Conservation (phyloP, 2,113 vertebrate genomes). For the Ammodytes dubius region DNA sequence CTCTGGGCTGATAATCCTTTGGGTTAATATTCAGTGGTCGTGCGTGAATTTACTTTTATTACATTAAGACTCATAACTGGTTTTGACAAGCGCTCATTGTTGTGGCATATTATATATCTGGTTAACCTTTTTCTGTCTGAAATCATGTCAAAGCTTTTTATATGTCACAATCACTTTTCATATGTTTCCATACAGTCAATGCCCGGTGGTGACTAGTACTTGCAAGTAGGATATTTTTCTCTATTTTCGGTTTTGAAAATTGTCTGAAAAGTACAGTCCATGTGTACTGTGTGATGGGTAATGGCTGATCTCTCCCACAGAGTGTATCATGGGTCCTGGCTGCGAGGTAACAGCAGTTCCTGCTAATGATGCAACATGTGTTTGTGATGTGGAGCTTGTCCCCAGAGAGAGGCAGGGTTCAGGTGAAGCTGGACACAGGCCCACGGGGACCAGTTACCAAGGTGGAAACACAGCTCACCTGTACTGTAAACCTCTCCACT, state of each 20-base stretch:
- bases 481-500: slow-evolving; percentile 16
- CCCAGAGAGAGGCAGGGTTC: slow-evolving; percentile 63
- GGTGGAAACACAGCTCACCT: slow-evolving; percentile 51
- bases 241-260: background rate
- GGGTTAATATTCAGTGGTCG: background rate
- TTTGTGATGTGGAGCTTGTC: slow-evolving; percentile 80
- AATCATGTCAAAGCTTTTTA: background rate
- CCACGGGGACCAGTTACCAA: slow-evolving; percentile 80
- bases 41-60: background rate
- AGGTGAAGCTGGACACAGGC: slow-evolving; percentile 69
- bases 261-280: background rate
- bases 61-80: background rate
- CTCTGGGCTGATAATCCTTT: background rate
- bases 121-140: background rate
- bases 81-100: background rate
- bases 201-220: background rate
- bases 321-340: slow-evolving; percentile 50
- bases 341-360: slow-evolving; percentile 70
- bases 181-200: no score
- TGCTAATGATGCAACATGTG: slow-evolving; percentile 85
- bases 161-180: background rate
- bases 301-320: slow-evolving; percentile 51
- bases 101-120: background rate
- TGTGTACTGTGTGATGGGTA: slow-evolving; percentile 7
- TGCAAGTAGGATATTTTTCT: background rate